Conservation (phyloP, 37 sponge, comb jelly and placozoan species). For the Bolinopsis microptera region DNA sequence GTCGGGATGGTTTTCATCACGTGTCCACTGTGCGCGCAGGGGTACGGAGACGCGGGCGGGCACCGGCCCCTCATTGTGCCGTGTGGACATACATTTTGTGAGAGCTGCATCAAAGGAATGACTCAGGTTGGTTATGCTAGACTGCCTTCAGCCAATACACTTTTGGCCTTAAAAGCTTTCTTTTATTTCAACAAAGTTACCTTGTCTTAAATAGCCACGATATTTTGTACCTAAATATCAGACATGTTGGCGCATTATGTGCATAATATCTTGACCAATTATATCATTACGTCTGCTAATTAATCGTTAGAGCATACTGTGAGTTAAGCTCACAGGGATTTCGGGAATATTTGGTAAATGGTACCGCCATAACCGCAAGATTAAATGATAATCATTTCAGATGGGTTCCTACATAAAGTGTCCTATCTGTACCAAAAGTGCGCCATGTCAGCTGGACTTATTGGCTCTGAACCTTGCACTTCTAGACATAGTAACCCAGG, state of each 20-base stretch:
- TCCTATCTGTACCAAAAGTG: slow-evolving; percentile 62
- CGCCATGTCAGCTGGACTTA: slow-evolving; percentile 11
- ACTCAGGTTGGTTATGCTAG: slow-evolving; percentile 30
- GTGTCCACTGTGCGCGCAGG: slow-evolving; percentile 56
- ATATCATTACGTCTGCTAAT: no score
- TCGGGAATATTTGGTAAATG: no score
- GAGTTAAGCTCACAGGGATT: no score
- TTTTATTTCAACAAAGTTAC: no score
- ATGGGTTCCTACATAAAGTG: slow-evolving; percentile 57
- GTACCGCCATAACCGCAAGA: no score
- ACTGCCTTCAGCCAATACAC: no score
- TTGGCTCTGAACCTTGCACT: slow-evolving; percentile 53
- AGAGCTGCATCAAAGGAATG: slow-evolving; percentile 57
- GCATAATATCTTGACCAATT: no score
- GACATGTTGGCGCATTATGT: no score
- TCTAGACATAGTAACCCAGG: slow-evolving; percentile 61
- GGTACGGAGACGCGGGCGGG: slow-evolving; percentile 59
- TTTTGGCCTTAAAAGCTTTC: no score
- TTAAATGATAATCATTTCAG: background rate
- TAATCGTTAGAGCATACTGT: no score
- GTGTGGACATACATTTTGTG: slow-evolving; percentile 58
- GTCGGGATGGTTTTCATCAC: slow-evolving; percentile 51
- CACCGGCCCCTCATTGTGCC: slow-evolving; percentile 52
- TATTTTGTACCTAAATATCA: no score
- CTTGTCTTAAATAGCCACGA: no score